Base-by-base conservation (phyloP, 2,888 invertebrate species). In the Lymantria dispar region DNA sequence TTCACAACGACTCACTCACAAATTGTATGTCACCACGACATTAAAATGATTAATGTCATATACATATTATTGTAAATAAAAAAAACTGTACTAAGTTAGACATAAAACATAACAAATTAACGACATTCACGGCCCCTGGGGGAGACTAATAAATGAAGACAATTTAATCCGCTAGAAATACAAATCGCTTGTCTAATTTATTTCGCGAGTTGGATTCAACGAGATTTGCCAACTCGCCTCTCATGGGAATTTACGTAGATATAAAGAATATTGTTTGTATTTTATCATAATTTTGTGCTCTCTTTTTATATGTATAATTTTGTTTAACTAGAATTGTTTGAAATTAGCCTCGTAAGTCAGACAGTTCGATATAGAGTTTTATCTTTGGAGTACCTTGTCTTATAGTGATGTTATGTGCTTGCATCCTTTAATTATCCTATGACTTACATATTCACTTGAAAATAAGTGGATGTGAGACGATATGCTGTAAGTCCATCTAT, bases 161-260 rank as follows among this genome's bases (percentile, higher is more conserved):
- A 82, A 81, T 81, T 81, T 82, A 83, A 85, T 84, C 79, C 73
- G 59, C 65, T 58, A 60, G 74, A 74, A 69, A 76, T 77, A 83
- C 81, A 83, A 85, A 84, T 84, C 69, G 78, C 72, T 70, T 70
- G 76, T 73, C 76, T 80, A 80, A 84, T 84, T 83, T 83, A 83
- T 84, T 79, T 78, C 63, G 67, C 72, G 68, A 76, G 76, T 76
- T 74, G 66, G 73, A 78, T 78, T 72, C 71, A 60, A 66, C 65
- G 67, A 73, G 69, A 73, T 77, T 76, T 67, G 64, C 68, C 57
- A 75, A 75, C 61, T 76, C 72, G 62, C 53, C 62, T 62, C 70
- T 59, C 68, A 37, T 52, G 70, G 62, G 62, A 61, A 39, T 42
- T 48, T 43, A 64, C 70, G 47, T 53, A 50, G 64, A 62, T 68